Percentiles rank a stretch among this genome's conserved stretches.
These are phyloP conservation scores for Coregonus ussuriensis DNA, from an alignment of 2,797 vertebrate species.

Conservation along the genomic window DNA sequence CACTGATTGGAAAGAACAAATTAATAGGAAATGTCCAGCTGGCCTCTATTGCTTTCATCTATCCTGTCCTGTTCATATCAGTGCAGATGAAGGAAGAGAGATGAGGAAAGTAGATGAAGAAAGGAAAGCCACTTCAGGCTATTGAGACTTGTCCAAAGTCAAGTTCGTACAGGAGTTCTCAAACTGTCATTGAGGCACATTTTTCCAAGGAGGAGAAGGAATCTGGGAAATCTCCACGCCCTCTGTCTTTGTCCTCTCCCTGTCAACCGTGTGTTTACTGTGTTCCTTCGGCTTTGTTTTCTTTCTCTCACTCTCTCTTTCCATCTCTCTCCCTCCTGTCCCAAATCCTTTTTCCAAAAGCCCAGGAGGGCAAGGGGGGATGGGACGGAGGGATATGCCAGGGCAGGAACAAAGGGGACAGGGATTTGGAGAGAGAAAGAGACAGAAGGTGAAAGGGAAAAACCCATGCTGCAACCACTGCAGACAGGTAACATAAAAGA, in stretches of 20 bases:
- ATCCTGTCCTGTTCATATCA: neutral
- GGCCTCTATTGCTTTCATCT: neutral
- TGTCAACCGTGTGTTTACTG: neutral
- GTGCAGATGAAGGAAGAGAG: neutral
- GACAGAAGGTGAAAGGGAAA: slow-evolving; percentile 21
- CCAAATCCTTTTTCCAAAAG: slow-evolving; percentile 5
- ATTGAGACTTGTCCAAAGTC: neutral
- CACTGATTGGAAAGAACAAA: neutral
- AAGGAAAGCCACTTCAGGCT: neutral
- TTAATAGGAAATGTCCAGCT: neutral
- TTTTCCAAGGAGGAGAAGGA: slow-evolving; percentile 49
- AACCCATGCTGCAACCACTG: neutral
- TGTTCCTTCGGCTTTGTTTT: slow-evolving; percentile 11
- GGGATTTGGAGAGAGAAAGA: slow-evolving; percentile 20
- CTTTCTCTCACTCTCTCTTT: slow-evolving; percentile 18
- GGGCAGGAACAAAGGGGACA: slow-evolving; percentile 45
- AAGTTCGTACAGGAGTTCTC: neutral
- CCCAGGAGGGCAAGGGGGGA: neutral
- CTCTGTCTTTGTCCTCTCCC: slow-evolving; percentile 11
- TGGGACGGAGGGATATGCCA: slow-evolving; percentile 21
- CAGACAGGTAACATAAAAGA: neutral
- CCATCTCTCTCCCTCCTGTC: slow-evolving; percentile 13
- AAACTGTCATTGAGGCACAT: slow-evolving; percentile 32
- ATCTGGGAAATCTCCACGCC: slow-evolving; percentile 8
- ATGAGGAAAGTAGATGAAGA: neutral